Evolutionary conservation across 2,113 vertebrate genomes (phyloP).

Genomic region (Hippocampus barbouri): DNA sequence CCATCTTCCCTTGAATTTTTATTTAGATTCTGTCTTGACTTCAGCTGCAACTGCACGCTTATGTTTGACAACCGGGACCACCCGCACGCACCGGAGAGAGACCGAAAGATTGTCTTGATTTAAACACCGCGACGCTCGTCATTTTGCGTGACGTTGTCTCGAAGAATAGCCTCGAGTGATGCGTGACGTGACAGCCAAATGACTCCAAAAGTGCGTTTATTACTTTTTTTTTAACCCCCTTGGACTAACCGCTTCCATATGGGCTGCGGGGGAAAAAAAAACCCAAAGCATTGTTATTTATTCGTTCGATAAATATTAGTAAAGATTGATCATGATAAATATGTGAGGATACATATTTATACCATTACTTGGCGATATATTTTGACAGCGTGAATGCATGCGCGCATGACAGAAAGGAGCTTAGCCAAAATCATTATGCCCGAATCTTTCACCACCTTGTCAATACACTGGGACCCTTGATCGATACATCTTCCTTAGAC

Average conservation of each 20-base stretch:
- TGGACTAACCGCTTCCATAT: conserved; percentile 51
- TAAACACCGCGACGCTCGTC: conserved; percentile 31
- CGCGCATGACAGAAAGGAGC: conserved; percentile 13
- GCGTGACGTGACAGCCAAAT: conserved; percentile 61
- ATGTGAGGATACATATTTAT: neutral
- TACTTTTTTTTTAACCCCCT: conserved; percentile 24
- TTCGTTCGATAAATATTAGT: neutral
- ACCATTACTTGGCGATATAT: neutral
- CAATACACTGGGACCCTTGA: conserved; percentile 33
- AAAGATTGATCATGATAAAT: neutral
- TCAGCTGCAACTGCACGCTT: conserved; percentile 2
- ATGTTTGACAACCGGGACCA: conserved; percentile 49
- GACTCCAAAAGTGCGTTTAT: conserved; percentile 49
- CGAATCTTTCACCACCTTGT: conserved; percentile 32
- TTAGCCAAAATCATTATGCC: conserved; percentile 47
- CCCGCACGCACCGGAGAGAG: conserved; percentile 42
- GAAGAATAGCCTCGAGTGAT: conserved; percentile 30
- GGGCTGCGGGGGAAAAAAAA: conserved; percentile 2
- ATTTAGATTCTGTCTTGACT: conserved; percentile 5
- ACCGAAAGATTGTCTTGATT: conserved; percentile 20
- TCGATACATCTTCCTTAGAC: conserved; percentile 36
- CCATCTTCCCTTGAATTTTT: conserved; percentile 43
- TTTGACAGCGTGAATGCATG: neutral
- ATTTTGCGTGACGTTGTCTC: conserved; percentile 34
- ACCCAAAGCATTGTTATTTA: neutral